A percentile compares a stretch with the other conserved stretches of the same genome.
These are phyloP conservation scores for Cephalopterus ornatus DNA, from an alignment of 2,113 vertebrate species.

Conservation along the genomic window DNA sequence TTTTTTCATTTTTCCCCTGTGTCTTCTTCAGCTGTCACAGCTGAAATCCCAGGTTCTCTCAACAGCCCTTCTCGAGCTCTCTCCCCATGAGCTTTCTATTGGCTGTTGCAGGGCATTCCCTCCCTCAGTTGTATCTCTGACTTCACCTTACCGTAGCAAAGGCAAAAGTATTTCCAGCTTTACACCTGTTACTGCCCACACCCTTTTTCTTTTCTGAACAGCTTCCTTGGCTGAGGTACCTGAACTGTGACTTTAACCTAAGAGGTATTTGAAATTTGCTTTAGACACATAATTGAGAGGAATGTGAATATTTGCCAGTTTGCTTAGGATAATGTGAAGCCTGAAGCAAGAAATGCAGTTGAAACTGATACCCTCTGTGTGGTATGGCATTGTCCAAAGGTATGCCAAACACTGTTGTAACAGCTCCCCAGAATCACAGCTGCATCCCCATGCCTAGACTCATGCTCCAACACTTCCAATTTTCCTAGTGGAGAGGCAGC, in stretches of 20 bases:
- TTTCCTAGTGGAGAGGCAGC: background rate
- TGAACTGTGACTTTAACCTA: background rate
- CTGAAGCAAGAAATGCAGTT: background rate
- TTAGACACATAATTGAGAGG: background rate
- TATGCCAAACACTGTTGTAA: background rate
- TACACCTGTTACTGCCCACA: background rate
- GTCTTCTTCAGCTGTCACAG: background rate
- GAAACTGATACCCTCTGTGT: background rate
- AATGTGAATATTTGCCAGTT: background rate
- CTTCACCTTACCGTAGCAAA: background rate
- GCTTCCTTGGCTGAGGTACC: background rate
- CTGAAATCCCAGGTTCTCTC: background rate
- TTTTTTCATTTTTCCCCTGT: background rate
- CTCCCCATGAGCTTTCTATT: background rate
- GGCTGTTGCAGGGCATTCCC: too few relatives aligned
- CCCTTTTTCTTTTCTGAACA: background rate
- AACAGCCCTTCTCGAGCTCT: background rate
- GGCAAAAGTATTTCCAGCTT: background rate
- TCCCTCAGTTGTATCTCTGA: background rate
- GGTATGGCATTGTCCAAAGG: background rate
- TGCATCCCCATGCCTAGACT: background rate
- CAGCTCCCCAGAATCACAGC: background rate
- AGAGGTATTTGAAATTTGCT: background rate
- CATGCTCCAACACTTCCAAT: background rate
- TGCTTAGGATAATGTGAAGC: background rate